These are phyloP conservation scores for Pterostichus madidus DNA, from an alignment of 2,888 invertebrate species.

Conservation along the genomic window DNA sequence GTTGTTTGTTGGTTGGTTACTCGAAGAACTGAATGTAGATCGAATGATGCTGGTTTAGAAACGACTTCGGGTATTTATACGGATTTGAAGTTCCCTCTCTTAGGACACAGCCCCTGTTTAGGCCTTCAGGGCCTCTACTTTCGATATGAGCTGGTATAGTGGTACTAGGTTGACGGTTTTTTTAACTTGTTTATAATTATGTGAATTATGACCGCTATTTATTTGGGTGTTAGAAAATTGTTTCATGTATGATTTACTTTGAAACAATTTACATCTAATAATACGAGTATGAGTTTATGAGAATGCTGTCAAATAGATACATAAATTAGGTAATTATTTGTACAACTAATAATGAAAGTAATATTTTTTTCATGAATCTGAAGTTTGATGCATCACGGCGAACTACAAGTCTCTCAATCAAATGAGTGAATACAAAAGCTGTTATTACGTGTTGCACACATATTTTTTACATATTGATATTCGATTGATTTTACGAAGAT, in stretches of 20 bases:
- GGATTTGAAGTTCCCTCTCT: slow-evolving; percentile 56
- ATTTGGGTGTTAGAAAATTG: slow-evolving; percentile 16
- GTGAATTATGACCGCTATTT: slow-evolving; percentile 30
- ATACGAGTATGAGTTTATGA: too few relatives aligned
- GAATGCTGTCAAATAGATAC: too few relatives aligned
- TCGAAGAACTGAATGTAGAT: slow-evolving; percentile 63
- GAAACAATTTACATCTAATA: neutral
- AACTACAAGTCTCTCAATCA: too few relatives aligned
- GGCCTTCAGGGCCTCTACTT: slow-evolving; percentile 62
- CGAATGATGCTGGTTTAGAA: slow-evolving; percentile 58
- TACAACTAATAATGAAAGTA: too few relatives aligned
- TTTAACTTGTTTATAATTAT: slow-evolving; percentile 28
- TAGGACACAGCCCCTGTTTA: slow-evolving; percentile 56
- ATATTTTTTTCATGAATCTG: too few relatives aligned
- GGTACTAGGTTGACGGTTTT: slow-evolving; percentile 27
- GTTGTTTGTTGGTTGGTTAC: slow-evolving; percentile 55
- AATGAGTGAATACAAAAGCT: too few relatives aligned
- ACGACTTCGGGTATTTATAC: slow-evolving; percentile 59
- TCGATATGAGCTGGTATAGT: slow-evolving; percentile 38
- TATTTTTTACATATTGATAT: too few relatives aligned
- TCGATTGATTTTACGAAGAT: too few relatives aligned
- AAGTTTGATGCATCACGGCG: too few relatives aligned
- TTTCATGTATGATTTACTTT: neutral
- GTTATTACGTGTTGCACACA: too few relatives aligned
- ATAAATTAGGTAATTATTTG: too few relatives aligned